Conservation (phyloP, 2,113 vertebrate genomes). For the Eulemur rufifrons region DNA sequence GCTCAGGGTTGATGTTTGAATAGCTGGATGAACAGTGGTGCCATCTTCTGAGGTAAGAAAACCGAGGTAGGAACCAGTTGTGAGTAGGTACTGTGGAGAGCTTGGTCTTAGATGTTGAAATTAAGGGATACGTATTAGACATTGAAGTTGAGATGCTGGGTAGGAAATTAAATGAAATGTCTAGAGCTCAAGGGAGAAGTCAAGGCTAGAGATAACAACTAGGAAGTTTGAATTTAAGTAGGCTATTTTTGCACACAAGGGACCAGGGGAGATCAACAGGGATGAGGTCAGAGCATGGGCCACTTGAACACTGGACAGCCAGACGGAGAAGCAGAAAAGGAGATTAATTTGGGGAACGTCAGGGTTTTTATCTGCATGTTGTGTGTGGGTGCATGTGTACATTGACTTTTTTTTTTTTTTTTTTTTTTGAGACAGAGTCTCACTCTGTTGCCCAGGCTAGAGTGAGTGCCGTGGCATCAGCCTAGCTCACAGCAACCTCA, state of each 20-base stretch:
- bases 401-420: neutral
- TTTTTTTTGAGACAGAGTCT: too few species aligned
- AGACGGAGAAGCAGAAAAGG: neutral
- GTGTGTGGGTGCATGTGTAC: neutral
- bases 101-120: neutral
- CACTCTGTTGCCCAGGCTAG: too few species aligned
- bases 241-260: neutral
- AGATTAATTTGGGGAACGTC: neutral
- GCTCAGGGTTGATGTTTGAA: neutral
- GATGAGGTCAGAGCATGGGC: neutral
- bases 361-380: neutral
- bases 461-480: too few species aligned
- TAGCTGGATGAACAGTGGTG: neutral
- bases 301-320: neutral
- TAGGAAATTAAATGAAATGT: neutral
- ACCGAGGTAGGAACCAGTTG: neutral
- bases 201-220: neutral
- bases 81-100: neutral
- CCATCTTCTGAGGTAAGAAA: neutral
- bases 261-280: neutral
- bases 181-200: neutral
- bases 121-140: neutral
- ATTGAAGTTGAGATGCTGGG: neutral
- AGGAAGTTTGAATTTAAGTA: neutral
- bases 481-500: too few species aligned